Evolutionary conservation across 2,797 vertebrate species (phyloP).

Genomic region (Lithobates sylvaticus): DNA sequence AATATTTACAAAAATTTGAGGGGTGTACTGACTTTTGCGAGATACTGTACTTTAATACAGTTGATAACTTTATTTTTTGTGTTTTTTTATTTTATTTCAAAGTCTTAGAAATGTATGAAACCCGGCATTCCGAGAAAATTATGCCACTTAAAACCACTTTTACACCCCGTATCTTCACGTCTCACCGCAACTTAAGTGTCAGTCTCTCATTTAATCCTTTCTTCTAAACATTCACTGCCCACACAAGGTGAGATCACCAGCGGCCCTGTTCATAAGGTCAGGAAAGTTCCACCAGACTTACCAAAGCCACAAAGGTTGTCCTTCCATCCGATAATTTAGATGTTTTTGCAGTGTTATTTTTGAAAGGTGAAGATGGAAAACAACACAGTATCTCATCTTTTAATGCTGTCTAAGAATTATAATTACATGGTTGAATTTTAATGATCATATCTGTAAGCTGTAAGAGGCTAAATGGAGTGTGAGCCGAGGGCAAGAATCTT

Average conservation of each 20-base stretch:
- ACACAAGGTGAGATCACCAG: slow-evolving; percentile 9
- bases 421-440: slow-evolving; percentile 20
- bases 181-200: too few relatives aligned
- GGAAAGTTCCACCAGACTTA: slow-evolving; percentile 5
- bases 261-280: slow-evolving; percentile 2
- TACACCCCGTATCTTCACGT: not conserved
- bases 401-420: slow-evolving; percentile 29
- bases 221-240: not conserved
- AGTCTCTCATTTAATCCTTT: slow-evolving; percentile 10
- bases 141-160: not conserved
- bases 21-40: too few relatives aligned
- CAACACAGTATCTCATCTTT: slow-evolving; percentile 18
- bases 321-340: slow-evolving; percentile 26
- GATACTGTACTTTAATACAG: too few relatives aligned
- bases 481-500: not conserved
- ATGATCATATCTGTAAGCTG: slow-evolving; percentile 30
- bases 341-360: slow-evolving; percentile 22
- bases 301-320: not conserved
- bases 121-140: too few relatives aligned
- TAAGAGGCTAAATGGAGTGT: not conserved
- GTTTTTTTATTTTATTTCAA: too few relatives aligned
- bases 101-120: too few relatives aligned
- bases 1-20: too few relatives aligned
- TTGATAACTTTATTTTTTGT: too few relatives aligned
- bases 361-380: slow-evolving; percentile 7